Evolutionary conservation across 2,113 vertebrate species (phyloP).

Genomic region (Calidris pugnax): DNA sequence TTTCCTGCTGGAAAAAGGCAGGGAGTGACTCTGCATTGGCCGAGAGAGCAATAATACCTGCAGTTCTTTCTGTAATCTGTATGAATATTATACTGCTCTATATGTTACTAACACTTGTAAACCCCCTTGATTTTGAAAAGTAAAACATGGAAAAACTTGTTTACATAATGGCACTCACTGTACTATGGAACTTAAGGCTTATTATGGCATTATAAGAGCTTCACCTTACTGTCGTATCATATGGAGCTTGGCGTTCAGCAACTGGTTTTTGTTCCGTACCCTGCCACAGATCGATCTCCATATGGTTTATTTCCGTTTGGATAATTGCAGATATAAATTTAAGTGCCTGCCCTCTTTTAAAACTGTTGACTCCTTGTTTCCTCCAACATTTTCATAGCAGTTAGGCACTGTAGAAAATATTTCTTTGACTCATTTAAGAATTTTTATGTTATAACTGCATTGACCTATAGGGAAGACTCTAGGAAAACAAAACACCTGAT

Average conservation of each 20-base stretch:
- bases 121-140: neutral
- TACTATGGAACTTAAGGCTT: neutral
- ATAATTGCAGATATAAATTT: neutral
- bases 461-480: neutral
- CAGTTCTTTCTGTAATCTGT: neutral
- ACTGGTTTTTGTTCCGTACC: neutral
- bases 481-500: neutral
- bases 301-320: neutral
- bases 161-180: neutral
- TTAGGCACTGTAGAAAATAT: neutral
- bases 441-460: neutral
- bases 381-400: neutral
- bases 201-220: neutral
- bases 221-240: neutral
- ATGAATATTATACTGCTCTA: neutral
- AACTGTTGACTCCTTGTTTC: neutral
- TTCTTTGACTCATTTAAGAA: neutral
- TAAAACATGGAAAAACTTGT: neutral
- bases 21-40: neutral
- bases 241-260: neutral
- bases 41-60: neutral
- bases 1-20: constrained; percentile 32
- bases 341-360: neutral
- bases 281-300: neutral
- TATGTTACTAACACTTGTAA: neutral